Evolutionary conservation across 2,888 invertebrate species (phyloP).

Genomic region (Apomyelois bistriatella): DNA sequence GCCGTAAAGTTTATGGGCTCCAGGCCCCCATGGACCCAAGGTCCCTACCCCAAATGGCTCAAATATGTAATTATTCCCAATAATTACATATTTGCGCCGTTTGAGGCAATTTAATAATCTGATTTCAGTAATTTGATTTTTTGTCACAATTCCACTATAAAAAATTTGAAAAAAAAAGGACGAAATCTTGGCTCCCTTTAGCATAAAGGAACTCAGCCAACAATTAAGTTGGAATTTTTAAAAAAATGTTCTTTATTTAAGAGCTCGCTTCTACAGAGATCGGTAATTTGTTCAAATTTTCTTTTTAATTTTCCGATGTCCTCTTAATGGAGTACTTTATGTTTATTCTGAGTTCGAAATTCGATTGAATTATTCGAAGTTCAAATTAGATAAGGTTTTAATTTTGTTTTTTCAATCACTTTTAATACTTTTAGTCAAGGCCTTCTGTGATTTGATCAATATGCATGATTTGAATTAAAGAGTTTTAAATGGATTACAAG

Average conservation of each 20-base stretch:
- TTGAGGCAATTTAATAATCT: too few species aligned
- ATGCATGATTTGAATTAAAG: background rate
- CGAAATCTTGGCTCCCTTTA: slow-evolving; percentile 39
- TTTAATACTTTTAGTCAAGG: slow-evolving; percentile 19
- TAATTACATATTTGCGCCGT: too few species aligned
- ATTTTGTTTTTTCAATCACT: slow-evolving; percentile 48
- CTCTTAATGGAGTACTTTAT: slow-evolving; percentile 68
- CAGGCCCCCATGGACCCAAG: too few species aligned
- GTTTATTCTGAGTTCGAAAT: slow-evolving; percentile 64
- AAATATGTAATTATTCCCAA: too few species aligned
- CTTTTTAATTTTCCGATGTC: slow-evolving; percentile 64
- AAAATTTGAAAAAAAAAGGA: too few species aligned
- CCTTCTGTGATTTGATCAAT: background rate
- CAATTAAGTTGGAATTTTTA: slow-evolving; percentile 70
- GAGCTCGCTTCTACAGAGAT: slow-evolving; percentile 46
- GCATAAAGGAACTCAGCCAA: slow-evolving; percentile 39
- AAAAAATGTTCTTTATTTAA: slow-evolving; percentile 64
- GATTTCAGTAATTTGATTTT: too few species aligned
- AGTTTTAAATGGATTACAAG: background rate
- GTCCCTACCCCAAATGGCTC: too few species aligned
- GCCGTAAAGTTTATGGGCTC: too few species aligned
- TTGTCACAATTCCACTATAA: too few species aligned
- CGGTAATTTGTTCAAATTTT: slow-evolving; percentile 73
- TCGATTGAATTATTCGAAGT: slow-evolving; percentile 55
- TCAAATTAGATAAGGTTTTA: slow-evolving; percentile 45